Evolutionary conservation across 2,888 invertebrate genomes (phyloP), one percentile per base, ranked within the genome.

Genomic region (Lampropteryx suffumata): DNA sequence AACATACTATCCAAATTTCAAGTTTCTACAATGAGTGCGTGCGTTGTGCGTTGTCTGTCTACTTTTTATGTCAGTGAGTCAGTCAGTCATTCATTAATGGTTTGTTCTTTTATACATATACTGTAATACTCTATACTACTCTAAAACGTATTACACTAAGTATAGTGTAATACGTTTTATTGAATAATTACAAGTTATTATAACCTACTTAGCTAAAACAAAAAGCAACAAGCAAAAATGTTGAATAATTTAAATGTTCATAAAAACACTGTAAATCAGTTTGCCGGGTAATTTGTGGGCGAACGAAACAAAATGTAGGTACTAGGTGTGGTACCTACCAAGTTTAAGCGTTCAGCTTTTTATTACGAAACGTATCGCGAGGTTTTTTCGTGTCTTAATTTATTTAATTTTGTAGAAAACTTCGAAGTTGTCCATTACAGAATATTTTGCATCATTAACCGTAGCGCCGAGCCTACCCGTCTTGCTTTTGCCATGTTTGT

Each of bases 201-300:
- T n/a, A n/a, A n/a, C n/a, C n/a, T n/a, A n/a, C n/a, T n/a, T n/a
- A n/a, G n/a, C n/a, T n/a, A 17, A 17, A 17, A 4, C 17, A 17
- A 2, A 4, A 17, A 48, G 35, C 21, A 8, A 34, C 46, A 37
- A 47, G 28, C 34, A 40, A 56, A 60, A 54, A 54, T 34, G 28
- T 50, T 57, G 30, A 50, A 52, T 42, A 39, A 39, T 50, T 42
- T 39, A 50, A 55, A 53, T 36, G 45, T 46, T 50, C 39, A 50
- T 51, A 44, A 47, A 53, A 57, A 57, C 53, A 50, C 59, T 53
- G 51, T 61, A 59, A 61, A 61, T 61, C 59, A 61, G 57, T 59
- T 43, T 40, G 45, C 55, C 32, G 40, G 51, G 57, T 57, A 55
- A 57, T 59, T 59, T 62, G 55, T 43, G 44, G 52, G 48, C 49